Conservation (phyloP, 2,797 vertebrate genomes). For the Leptatherina wallacei region DNA sequence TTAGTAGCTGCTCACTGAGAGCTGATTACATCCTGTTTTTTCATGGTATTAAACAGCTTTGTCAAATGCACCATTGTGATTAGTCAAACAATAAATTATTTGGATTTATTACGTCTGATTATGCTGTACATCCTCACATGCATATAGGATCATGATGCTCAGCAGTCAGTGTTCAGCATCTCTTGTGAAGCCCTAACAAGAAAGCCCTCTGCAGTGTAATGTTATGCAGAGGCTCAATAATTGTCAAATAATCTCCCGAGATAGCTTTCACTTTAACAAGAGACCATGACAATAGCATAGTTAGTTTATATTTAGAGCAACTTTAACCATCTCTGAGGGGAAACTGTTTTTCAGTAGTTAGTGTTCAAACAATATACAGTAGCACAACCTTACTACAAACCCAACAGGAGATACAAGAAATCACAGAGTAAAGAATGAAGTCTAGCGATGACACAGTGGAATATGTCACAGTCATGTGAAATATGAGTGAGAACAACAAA, state of each 20-base stretch:
- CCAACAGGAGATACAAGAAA: neutral
- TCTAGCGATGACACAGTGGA: neutral
- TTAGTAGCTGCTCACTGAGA: slow-evolving; percentile 16
- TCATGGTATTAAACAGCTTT: slow-evolving; percentile 28
- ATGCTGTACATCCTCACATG: slow-evolving; percentile 15
- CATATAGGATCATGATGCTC: slow-evolving; percentile 1
- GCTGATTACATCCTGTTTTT: slow-evolving; percentile 38
- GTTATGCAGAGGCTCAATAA: slow-evolving; percentile 9
- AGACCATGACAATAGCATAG: slow-evolving; percentile 17
- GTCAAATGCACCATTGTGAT: slow-evolving; percentile 8
- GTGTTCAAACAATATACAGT: neutral
- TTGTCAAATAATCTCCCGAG: slow-evolving; percentile 20
- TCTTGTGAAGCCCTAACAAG: slow-evolving; percentile 13
- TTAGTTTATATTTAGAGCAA: slow-evolving; percentile 1
- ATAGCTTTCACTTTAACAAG: slow-evolving; percentile 6
- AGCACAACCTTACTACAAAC: neutral
- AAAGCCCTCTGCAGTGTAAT: slow-evolving; percentile 1
- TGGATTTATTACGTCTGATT: slow-evolving; percentile 36
- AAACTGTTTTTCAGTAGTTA: neutral
- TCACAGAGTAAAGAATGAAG: neutral
- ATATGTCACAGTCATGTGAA: neutral
- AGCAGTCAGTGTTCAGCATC: slow-evolving; percentile 8
- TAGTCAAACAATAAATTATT: slow-evolving; percentile 7
- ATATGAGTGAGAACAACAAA: neutral
- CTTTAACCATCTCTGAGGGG: neutral